Percentiles rank a stretch among this genome's conserved stretches.
These are phyloP conservation scores for Macrochelys suwanniensis DNA, from an alignment of 2,797 vertebrate species.

Conservation along the genomic window DNA sequence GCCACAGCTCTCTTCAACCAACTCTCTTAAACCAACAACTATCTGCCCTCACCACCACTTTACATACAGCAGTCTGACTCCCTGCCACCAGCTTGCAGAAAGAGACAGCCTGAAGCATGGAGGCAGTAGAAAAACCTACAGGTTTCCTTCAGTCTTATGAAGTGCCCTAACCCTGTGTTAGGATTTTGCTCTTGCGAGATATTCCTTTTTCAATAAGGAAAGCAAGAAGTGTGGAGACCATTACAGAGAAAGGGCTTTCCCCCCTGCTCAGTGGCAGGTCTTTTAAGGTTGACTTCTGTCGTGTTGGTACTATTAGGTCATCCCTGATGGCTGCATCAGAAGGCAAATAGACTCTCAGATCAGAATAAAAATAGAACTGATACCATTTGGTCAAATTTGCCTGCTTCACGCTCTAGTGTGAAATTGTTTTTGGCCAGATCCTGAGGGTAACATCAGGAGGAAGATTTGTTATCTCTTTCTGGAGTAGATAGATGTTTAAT, in stretches of 20 bases:
- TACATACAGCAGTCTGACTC: not conserved
- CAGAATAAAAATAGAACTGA: slow-evolving; percentile 15
- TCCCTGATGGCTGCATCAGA: not conserved
- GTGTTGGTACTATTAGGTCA: not conserved
- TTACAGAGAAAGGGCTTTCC: not conserved
- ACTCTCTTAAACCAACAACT: not conserved
- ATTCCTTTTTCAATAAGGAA: not conserved
- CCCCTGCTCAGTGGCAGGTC: fast-evolving
- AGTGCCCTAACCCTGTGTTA: not conserved
- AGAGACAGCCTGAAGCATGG: not conserved
- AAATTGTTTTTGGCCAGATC: slow-evolving; percentile 39
- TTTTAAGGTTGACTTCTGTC: not conserved
- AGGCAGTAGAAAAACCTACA: not conserved
- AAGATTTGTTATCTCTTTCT: slow-evolving; percentile 34
- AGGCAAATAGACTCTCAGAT: slow-evolving; percentile 3
- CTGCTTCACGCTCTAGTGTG: not conserved
- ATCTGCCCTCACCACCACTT: not conserved
- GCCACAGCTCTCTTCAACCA: not conserved
- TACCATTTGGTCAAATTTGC: slow-evolving; percentile 19
- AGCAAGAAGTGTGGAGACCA: not conserved
- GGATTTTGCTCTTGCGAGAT: fast-evolving
- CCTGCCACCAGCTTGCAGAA: fast-evolving
- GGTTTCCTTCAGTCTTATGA: not conserved
- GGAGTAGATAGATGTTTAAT: slow-evolving; percentile 41
- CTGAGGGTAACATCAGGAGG: slow-evolving; percentile 44